Evolutionary conservation across 2,797 vertebrate species (phyloP), one percentile per base, ranked within the genome.

Genomic region (Labroides dimidiatus): DNA sequence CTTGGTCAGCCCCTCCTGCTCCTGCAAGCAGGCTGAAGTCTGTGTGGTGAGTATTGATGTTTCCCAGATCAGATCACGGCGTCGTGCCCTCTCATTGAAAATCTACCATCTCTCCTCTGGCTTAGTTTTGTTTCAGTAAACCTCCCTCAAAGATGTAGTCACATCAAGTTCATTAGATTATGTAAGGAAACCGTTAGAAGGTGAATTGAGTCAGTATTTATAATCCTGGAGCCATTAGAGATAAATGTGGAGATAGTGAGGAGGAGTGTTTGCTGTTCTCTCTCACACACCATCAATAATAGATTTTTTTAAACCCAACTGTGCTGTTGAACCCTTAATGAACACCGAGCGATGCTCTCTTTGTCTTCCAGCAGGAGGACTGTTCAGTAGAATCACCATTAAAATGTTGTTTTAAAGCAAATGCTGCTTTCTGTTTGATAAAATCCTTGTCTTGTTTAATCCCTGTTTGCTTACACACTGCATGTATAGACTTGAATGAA

Each of bases 21-120:
- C 97, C 55, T 99, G 98, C 91, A 99, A 97, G 84, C 97, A 99
- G 81, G 98, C 98, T 14, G 97, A 99, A 93, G 94, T 96, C 78
- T 99, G 97, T 77, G 98, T 99, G 96, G 98, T 99, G 94, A 95
- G 96, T 85, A 10, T 24, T 20, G 30, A 54, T 1, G 1, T 12
- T 16, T 27, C 43, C 24, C 24, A 2, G 1, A 45, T 48, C 12
- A 8, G 42, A n/a, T 64, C 23, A 27, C 17, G 6, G 19, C 42
- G 44, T 10, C 13, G 13, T 39, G 52, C 13, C 12, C 10, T 48
- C 21, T 21, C 12, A 59, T 0, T 8, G 4, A 45, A 42, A 68
- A 16, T n/a, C 14, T 23, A 44, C 44, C 44, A 17, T 62, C 24
- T 8, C 21, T 16, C 27, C 39, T 10, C 24, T 19, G 36, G 44